Evolutionary conservation across 2,888 invertebrate genomes (phyloP).

Genomic region (Malachius bipustulatus): DNA sequence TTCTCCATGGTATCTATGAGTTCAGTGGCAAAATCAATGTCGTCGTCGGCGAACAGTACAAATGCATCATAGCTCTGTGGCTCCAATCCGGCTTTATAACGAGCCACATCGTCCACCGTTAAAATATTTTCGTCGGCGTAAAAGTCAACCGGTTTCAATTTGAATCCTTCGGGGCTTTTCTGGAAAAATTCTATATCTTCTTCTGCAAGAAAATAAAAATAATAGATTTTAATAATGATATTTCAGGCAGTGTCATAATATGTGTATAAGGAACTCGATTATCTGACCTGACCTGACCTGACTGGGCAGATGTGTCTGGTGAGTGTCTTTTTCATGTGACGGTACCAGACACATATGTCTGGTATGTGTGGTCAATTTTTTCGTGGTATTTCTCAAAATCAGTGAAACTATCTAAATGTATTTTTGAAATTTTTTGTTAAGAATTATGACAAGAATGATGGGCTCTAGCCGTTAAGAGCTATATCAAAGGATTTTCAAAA

Average conservation of each 20-base stretch:
- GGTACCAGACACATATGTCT: conserved; percentile 3
- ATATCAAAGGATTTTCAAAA: conserved; percentile 1
- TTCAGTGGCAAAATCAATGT: conserved; percentile 54
- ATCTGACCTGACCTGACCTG: too few species aligned
- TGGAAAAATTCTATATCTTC: conserved; percentile 24
- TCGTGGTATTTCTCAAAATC: conserved; percentile 3
- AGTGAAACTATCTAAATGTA: conserved; percentile 1
- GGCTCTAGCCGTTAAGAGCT: conserved; percentile 2
- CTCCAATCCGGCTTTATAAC: conserved; percentile 21
- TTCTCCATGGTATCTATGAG: conserved; percentile 50
- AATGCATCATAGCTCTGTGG: conserved; percentile 32
- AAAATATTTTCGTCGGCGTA: conserved; percentile 27
- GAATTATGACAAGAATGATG: conserved; percentile 3
- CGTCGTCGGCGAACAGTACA: conserved; percentile 62
- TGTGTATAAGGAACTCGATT: too few species aligned
- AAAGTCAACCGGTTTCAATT: conserved; percentile 17
- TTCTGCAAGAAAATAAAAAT: conserved; percentile 19
- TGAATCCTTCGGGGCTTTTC: conserved; percentile 18
- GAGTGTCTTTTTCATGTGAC: conserved; percentile 2
- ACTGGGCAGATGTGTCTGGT: conserved; percentile 3
- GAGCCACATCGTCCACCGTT: conserved; percentile 26
- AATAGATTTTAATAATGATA: conserved; percentile 7
- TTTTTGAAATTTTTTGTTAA: conserved; percentile 1
- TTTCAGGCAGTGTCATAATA: too few species aligned
- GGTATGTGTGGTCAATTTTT: conserved; percentile 3